Base-by-base conservation (phyloP, 2,797 vertebrate species). In the Merluccius polli region DNA sequence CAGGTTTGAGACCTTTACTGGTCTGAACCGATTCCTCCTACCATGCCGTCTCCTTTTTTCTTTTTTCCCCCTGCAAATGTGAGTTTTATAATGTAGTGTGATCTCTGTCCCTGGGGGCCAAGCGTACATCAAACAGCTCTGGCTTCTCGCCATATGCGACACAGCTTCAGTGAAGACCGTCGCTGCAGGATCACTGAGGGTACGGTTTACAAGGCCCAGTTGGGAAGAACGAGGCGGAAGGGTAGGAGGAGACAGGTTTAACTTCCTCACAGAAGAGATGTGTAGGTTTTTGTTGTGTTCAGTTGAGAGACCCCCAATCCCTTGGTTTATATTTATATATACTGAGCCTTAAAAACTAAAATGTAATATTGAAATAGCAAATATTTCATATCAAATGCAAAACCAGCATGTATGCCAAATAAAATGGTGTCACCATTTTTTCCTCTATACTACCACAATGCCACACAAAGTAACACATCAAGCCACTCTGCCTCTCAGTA, bases 11-110 rank as follows among this genome's bases (percentile, higher is more conserved):
- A 38, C 11, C 87, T 92, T 93, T 88, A 93, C 84, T 78, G 82
- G 83, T 70, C 80, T 75, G 75, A 76, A 87, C 89, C 85, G 85
- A 81, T 86, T 86, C 77, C 78, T 86, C 68, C 31, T 79, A 21
- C 52, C 71, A 31, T 75, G 11, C 18, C 59, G 27, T 27, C 24
- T 27, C 9, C 24, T 65, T 10, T 24, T 59, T 59, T 3, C 27
- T 27, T 13, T 13, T 4, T 80, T 81, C 74, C 77, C 71, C 89
- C 90, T 89, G 88, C 83, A 88, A 89, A 93, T 89, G 52, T 82
- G 80, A 69, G 76, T 85, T 91, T 88, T 85, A 91, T 89, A 90
- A 87, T 89, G 81, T 87, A 90, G 89, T 90, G 90, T 87, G 87
- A 93, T 91, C 84, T 86, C 82, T 92, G 87, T 85, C 91, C 87